Evolutionary conservation across 2,888 invertebrate species (phyloP).

Genomic region (Acanthopleura granulata): DNA sequence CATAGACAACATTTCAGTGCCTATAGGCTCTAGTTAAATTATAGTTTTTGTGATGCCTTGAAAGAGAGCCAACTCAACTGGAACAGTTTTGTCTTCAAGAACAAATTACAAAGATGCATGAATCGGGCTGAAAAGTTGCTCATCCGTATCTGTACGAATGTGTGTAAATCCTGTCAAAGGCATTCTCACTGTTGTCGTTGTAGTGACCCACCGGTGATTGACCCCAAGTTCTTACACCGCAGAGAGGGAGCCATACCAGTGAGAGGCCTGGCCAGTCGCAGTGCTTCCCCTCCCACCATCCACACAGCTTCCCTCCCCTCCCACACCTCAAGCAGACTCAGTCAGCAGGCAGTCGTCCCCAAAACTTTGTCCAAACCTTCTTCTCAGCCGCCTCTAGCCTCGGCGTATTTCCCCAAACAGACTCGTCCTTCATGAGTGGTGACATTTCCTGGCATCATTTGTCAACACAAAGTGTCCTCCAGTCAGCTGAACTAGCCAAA

Average conservation of each 20-base stretch:
- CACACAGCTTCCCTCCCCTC: conserved; percentile 11
- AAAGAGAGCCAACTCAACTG: too few species aligned
- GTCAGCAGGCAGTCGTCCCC: conserved; percentile 54
- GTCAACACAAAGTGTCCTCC: too few species aligned
- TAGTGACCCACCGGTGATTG: conserved; percentile 61
- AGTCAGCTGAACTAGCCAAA: too few species aligned
- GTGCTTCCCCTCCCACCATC: conserved; percentile 41
- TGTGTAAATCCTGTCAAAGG: too few species aligned
- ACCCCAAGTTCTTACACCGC: conserved; percentile 59
- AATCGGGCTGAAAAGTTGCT: too few species aligned
- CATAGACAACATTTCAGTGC: too few species aligned
- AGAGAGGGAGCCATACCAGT: conserved; percentile 58
- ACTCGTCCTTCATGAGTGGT: conserved; percentile 21
- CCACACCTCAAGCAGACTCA: conserved; percentile 39
- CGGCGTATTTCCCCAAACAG: conserved; percentile 57
- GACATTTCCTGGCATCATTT: background rate
- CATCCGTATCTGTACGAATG: too few species aligned
- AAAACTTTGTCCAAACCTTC: conserved; percentile 44
- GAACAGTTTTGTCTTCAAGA: too few species aligned
- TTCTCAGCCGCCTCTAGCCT: conserved; percentile 43
- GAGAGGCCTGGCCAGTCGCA: conserved; percentile 38
- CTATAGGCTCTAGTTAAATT: too few species aligned
- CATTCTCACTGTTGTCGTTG: conserved; percentile 22
- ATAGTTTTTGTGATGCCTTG: too few species aligned
- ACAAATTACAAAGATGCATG: too few species aligned